Conservation (phyloP, 2,888 invertebrate genomes). For the Ochlodes sylvanus region DNA sequence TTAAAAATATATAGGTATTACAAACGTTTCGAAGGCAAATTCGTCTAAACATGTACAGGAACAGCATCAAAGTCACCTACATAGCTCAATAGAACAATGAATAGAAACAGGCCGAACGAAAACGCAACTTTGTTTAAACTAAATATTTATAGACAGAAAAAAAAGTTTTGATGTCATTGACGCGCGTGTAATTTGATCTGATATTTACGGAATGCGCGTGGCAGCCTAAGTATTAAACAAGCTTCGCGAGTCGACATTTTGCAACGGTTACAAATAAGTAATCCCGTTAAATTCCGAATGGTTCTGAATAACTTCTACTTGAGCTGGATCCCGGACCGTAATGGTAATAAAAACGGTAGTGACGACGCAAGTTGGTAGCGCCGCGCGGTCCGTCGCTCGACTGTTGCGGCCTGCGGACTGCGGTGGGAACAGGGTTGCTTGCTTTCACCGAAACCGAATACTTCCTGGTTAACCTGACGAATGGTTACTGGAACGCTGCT, state of each 20-base stretch:
- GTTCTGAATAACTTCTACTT: slow-evolving; percentile 44
- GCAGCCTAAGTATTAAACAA: slow-evolving; percentile 28
- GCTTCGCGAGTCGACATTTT: slow-evolving; percentile 43
- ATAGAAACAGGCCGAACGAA: no score
- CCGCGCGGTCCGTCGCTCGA: neutral
- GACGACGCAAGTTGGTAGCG: neutral
- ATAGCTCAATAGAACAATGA: no score
- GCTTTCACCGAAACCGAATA: slow-evolving; percentile 14
- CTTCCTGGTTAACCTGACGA: neutral
- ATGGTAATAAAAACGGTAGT: slow-evolving; percentile 46
- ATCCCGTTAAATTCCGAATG: slow-evolving; percentile 56
- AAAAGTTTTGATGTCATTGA: neutral
- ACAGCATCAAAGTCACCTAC: no score
- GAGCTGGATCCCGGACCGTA: slow-evolving; percentile 52
- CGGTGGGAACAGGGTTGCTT: slow-evolving; percentile 26
- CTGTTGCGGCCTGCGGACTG: neutral
- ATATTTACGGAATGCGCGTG: slow-evolving; percentile 21
- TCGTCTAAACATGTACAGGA: no score
- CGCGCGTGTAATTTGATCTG: neutral
- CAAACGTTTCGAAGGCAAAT: no score
- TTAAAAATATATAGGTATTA: no score
- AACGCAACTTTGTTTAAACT: neutral
- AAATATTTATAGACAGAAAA: neutral
- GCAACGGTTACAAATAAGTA: slow-evolving; percentile 45
- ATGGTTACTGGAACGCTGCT: no score